phyloP scores from a whole-genome alignment of 2,113 vertebrate genomes.

The Gadus chalcogrammus region DNA sequence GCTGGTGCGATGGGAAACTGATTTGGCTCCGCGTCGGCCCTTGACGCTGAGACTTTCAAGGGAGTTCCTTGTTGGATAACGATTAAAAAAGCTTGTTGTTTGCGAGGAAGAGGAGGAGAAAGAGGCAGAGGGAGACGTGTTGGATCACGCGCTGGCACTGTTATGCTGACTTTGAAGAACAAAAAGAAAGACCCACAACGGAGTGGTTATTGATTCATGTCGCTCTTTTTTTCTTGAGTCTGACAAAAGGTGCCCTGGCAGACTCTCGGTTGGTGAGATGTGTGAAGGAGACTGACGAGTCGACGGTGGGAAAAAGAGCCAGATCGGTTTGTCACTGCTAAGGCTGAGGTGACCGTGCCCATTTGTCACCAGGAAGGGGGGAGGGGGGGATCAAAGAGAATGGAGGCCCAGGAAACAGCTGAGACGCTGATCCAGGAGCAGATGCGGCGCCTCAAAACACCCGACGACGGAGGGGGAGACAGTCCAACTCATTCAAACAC shows the following conservation, averaged over 20 bases:
- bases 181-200: too few species aligned
- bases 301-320: neutral
- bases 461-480: neutral
- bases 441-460: constrained; percentile 43
- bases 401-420: constrained; percentile 21
- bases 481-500: constrained; percentile 38
- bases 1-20: constrained; percentile 35
- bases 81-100: constrained; percentile 13
- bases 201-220: too few species aligned
- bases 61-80: constrained; percentile 1
- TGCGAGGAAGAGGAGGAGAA: neutral
- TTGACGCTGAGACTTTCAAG: neutral
- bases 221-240: neutral
- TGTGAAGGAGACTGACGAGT: neutral
- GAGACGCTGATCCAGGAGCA: constrained; percentile 32
- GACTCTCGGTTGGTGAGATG: neutral
- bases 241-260: constrained; percentile 13
- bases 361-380: constrained; percentile 37
- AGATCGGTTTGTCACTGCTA: constrained; percentile 28
- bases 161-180: too few species aligned
- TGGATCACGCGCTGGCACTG: too few species aligned
- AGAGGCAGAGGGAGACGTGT: neutral
- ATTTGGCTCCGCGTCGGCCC: constrained; percentile 14
- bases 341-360: constrained; percentile 35
- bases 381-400: constrained; percentile 40